A percentile compares a stretch with the other conserved stretches of the same genome.
Conservation (phyloP, 2,113 vertebrate species). For the Lutjanus erythropterus region DNA sequence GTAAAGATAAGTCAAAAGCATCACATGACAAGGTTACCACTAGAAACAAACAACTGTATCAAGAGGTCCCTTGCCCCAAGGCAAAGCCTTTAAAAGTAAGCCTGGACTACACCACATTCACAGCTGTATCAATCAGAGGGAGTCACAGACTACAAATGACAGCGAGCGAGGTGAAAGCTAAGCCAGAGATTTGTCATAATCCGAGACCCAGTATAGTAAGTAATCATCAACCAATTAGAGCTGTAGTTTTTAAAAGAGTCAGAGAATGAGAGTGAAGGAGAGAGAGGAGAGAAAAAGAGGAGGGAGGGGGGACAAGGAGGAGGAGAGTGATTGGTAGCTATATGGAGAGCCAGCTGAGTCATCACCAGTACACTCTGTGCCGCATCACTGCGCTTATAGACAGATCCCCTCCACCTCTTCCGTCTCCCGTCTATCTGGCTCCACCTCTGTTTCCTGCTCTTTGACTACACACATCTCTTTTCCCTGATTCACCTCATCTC, state of each 20-base stretch:
- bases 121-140: constrained; percentile 44
- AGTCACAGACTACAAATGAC: constrained; percentile 33
- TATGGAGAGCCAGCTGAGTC: constrained; percentile 86
- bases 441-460: constrained; percentile 69
- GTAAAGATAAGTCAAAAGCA: constrained; percentile 26
- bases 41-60: constrained; percentile 14
- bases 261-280: constrained; percentile 36
- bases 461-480: constrained; percentile 51
- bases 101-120: constrained; percentile 36
- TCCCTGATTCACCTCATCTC: constrained; percentile 38
- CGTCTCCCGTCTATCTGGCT: constrained; percentile 63
- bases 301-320: constrained; percentile 29
- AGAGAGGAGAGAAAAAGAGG: constrained; percentile 7
- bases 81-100: constrained; percentile 33
- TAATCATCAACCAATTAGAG: constrained; percentile 74
- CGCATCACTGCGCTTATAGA: constrained; percentile 85
- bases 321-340: constrained; percentile 82
- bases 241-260: constrained; percentile 66
- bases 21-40: constrained; percentile 35
- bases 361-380: constrained; percentile 85
- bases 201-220: constrained; percentile 56
- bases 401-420: constrained; percentile 79
- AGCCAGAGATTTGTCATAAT: constrained; percentile 66
- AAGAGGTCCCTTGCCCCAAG: background rate
- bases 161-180: constrained; percentile 46